Base-by-base conservation (phyloP, 2,797 vertebrate genomes). In the Eutrigla gurnardus region DNA sequence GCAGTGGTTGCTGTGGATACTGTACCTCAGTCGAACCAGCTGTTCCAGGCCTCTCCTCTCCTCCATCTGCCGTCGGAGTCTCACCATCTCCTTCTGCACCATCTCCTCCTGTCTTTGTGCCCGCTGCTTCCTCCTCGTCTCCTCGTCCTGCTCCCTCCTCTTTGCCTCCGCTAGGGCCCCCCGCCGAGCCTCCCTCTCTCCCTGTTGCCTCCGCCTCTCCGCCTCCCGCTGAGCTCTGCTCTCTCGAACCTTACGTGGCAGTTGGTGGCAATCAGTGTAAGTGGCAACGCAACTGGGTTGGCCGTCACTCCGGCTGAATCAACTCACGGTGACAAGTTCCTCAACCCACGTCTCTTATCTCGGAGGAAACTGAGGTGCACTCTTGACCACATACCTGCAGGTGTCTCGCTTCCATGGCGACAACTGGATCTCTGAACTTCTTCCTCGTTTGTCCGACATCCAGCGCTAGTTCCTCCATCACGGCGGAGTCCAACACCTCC, bases 341-440 rank as follows among this genome's bases (percentile, higher is more conserved):
- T 25, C 40, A 55, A 14, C 8, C 39, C n/a, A 47, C 2, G 43
- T 70, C 6, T 69, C 32, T 40, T 17, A 45, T 64, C 15, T 4
- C 15, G 25, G 35, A 52, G 39, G 40, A 64, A 67, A 32, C 18
- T 42, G 33, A 55, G 42, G 8, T 0, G 0, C 14, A 15, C 42
- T 65, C 53, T 57, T 57, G 25, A 11, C 94, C 91, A 87, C 93
- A 93, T 52, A 98, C 97, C 96, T 97, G 96, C 81, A 95, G 92
- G 89, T 98, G 98, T 70, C 97, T 95, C 61, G 96, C 93, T 84
- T 98, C 96, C 96, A 99, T 99, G 80, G 93, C 95, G 88, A 98
- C 57, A 14, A 81, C 81, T 3, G 97, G 96, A 91, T 97, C 92
- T 85, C 76, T 90, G 69, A 91, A 80, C 84, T 87, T 93, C 74